These are phyloP conservation scores for Hemichromis elongatus DNA, from an alignment of 2,113 vertebrate species.

Conservation along the genomic window DNA sequence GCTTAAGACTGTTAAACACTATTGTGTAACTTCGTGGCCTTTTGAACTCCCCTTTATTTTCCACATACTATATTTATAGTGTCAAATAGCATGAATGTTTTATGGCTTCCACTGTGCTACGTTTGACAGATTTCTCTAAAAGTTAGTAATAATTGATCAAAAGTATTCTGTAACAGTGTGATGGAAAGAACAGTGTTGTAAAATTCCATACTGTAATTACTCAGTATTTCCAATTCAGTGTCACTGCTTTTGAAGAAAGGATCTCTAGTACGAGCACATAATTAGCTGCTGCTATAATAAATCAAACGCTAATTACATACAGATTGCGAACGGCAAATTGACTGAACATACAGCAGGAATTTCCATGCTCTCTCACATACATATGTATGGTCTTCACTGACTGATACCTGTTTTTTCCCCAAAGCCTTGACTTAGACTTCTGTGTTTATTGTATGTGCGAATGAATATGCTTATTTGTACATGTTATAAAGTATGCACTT, in stretches of 20 bases:
- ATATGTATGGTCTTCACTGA: neutral
- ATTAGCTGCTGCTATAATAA: neutral
- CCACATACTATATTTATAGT: neutral
- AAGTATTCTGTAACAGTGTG: neutral
- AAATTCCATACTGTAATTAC: neutral
- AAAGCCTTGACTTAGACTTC: neutral
- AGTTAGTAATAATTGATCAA: neutral
- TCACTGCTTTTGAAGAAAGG: neutral
- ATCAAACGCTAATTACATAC: constrained; percentile 14
- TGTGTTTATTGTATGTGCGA: neutral
- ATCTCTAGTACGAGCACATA: neutral
- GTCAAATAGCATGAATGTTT: neutral
- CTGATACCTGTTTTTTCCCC: neutral
- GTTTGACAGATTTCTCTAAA: neutral
- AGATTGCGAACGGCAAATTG: neutral
- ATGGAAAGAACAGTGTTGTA: neutral
- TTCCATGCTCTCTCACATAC: neutral
- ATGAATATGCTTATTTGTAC: neutral
- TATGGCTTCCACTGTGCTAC: neutral
- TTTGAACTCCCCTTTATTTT: neutral
- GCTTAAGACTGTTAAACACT: fast-evolving
- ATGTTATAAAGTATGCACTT: neutral
- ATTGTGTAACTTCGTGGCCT: neutral
- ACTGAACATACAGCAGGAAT: neutral
- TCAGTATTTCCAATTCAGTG: neutral